Evolutionary conservation across 1,140 invertebrate species (phyloP).

Genomic region (Phymorhynchus buccinoides): DNA sequence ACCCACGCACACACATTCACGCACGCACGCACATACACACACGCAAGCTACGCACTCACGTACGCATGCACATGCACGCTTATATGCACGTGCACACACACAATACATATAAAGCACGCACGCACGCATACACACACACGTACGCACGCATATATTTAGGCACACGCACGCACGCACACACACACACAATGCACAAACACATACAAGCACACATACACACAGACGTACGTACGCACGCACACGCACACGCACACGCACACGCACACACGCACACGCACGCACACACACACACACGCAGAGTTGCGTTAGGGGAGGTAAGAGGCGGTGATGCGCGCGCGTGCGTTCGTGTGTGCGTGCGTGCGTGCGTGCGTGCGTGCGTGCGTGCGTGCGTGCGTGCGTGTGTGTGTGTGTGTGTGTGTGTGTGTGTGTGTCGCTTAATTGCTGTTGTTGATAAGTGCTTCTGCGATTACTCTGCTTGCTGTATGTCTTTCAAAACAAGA

Average conservation of each 20-base stretch:
- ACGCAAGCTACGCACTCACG: background rate
- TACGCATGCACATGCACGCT: background rate
- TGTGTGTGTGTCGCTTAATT: background rate
- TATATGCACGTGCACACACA: background rate
- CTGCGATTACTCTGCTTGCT: no score
- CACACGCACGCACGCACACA: background rate
- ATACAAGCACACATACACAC: constrained; percentile 15
- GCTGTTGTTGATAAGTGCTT: no score
- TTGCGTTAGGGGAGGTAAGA: background rate
- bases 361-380: constrained; percentile 10
- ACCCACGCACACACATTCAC: background rate
- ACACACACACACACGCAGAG: background rate
- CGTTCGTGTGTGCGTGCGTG: background rate
- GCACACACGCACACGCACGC: constrained; percentile 17
- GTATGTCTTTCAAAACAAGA: background rate
- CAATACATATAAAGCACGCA: background rate
- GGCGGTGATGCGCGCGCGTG: background rate
- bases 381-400: constrained; percentile 10
- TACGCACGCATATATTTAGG: background rate
- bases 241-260: constrained; percentile 16
- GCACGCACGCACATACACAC: background rate
- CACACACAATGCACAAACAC: background rate
- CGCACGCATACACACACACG: constrained; percentile 1
- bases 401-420: background rate
- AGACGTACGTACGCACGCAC: background rate